These are phyloP conservation scores for Drosophila baimaii DNA, from an alignment of 1,140 invertebrate genomes.

Conservation along the genomic window DNA sequence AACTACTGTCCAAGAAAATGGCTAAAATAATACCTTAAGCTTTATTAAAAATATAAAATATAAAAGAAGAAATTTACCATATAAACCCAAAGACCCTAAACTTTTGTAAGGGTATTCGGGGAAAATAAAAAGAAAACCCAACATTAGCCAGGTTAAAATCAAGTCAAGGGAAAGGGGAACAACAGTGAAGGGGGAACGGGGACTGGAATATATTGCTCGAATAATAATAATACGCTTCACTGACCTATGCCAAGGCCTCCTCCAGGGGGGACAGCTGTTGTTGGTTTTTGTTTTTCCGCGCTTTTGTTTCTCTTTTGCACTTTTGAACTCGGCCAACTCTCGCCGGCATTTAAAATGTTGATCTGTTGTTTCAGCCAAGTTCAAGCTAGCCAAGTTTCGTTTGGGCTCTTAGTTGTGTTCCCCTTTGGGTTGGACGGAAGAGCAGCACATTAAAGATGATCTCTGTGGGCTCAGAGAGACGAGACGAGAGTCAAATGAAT, in stretches of 20 bases:
- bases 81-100: background rate
- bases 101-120: conserved; percentile 2
- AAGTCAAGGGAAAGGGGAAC: background rate
- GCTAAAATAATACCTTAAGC: too few relatives aligned
- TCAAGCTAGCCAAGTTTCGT: conserved; percentile 68
- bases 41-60: background rate
- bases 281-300: conserved; percentile 3
- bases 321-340: conserved; percentile 60
- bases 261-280: conserved; percentile 16
- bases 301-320: conserved; percentile 50
- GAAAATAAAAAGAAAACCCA: conserved; percentile 4
- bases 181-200: background rate
- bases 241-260: conserved; percentile 71
- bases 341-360: conserved; percentile 19
- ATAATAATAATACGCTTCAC: conserved; percentile 61
- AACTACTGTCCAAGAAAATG: too few relatives aligned
- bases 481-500: background rate
- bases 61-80: background rate
- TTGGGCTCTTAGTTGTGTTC: conserved; percentile 25
- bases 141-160: background rate
- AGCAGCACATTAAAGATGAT: conserved; percentile 31
- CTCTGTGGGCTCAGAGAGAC: conserved; percentile 5
- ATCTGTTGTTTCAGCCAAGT: conserved; percentile 37
- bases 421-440: conserved; percentile 4
- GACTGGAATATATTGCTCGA: conserved; percentile 6